Evolutionary conservation across 2,113 vertebrate species (phyloP).

Genomic region (Maccullochella peelii): DNA sequence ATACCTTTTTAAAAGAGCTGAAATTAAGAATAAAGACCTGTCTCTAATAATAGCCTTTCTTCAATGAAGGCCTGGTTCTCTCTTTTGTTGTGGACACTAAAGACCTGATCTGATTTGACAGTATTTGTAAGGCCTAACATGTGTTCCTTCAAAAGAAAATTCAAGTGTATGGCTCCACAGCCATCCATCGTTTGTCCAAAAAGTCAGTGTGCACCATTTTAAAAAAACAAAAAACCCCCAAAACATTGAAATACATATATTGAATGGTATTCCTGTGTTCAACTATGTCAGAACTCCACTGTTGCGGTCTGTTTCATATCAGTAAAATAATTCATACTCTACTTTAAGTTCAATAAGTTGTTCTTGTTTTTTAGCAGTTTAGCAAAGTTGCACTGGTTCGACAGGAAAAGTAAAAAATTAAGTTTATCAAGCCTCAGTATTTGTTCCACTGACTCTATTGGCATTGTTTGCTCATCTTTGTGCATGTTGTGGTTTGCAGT

Average conservation of each 20-base stretch:
- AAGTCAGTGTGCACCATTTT: background rate
- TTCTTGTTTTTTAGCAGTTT: background rate
- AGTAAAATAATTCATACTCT: background rate
- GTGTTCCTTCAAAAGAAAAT: too few relatives aligned
- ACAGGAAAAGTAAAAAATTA: background rate
- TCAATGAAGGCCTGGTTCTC: background rate
- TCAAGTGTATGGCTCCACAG: background rate
- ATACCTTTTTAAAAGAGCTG: background rate
- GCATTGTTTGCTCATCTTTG: slow-evolving; percentile 68
- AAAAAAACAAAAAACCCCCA: too few relatives aligned
- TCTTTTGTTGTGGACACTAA: background rate
- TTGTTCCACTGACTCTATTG: slow-evolving; percentile 19
- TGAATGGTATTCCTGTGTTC: slow-evolving; percentile 25
- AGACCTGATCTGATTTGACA: background rate
- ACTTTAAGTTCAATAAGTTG: background rate
- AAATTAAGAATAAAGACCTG: background rate
- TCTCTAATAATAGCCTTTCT: background rate
- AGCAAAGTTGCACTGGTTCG: background rate
- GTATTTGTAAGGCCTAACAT: background rate
- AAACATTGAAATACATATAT: background rate
- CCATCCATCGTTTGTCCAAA: background rate
- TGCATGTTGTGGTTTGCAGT: slow-evolving; percentile 93
- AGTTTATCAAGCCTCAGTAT: background rate
- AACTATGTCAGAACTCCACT: slow-evolving; percentile 38
- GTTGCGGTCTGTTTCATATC: background rate